Conservation (phyloP, 2,888 invertebrate species). For the Charanyca ferruginea region DNA sequence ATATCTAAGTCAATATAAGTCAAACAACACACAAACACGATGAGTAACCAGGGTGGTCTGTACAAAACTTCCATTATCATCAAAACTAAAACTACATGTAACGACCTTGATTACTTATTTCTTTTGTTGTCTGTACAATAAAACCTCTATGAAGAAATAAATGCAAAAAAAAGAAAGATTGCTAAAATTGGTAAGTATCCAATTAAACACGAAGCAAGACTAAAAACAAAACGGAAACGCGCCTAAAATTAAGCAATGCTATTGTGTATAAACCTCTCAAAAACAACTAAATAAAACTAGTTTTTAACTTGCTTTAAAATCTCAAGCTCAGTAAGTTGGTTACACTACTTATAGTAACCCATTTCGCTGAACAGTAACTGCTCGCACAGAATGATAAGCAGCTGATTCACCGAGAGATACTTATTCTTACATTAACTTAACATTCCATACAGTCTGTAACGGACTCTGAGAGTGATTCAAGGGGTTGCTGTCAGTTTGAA, state of each 20-base stretch:
- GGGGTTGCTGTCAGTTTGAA: neutral
- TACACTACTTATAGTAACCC: conserved; percentile 31
- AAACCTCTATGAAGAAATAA: too few relatives aligned
- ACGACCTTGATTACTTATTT: too few relatives aligned
- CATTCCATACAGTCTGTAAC: conserved; percentile 36
- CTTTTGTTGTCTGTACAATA: too few relatives aligned
- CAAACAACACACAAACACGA: neutral
- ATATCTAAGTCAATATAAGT: neutral
- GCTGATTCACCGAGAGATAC: conserved; percentile 45
- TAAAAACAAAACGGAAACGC: too few relatives aligned
- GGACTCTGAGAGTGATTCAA: neutral
- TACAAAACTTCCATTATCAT: too few relatives aligned
- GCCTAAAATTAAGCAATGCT: too few relatives aligned
- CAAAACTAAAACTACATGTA: too few relatives aligned
- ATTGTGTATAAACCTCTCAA: neutral
- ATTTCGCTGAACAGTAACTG: conserved; percentile 39
- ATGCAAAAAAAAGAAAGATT: too few relatives aligned
- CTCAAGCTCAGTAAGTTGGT: neutral
- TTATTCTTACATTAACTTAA: conserved; percentile 41
- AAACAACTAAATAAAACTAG: neutral
- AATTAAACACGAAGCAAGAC: too few relatives aligned
- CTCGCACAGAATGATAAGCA: conserved; percentile 45
- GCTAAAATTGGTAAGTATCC: too few relatives aligned
- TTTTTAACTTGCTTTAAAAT: neutral
- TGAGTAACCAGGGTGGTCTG: neutral